These are phyloP conservation scores for Conus canariensis DNA, from an alignment of 2,888 invertebrate genomes.

Conservation along the genomic window DNA sequence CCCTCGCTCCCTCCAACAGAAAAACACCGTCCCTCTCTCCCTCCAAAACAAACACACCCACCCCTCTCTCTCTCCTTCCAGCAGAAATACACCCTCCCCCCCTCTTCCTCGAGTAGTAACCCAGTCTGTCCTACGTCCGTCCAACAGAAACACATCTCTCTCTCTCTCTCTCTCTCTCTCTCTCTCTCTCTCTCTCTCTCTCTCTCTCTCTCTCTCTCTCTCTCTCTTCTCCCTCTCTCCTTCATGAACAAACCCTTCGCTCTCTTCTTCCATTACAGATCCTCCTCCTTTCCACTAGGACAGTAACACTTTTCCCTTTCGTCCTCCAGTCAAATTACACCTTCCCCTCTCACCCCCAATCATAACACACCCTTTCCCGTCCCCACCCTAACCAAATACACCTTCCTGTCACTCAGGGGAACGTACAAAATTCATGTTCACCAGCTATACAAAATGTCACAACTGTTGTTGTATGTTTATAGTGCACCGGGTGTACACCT, in stretches of 20 bases:
- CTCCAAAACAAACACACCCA: neutral
- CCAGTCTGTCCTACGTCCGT: neutral
- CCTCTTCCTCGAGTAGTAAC: neutral
- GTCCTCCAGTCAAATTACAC: neutral
- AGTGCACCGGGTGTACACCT: no score
- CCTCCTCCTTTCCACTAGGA: neutral
- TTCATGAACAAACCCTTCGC: neutral
- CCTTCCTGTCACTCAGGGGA: neutral
- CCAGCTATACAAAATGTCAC: no score
- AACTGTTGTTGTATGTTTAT: no score
- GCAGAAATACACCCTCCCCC: neutral
- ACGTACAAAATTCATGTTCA: no score
- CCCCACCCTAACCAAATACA: no score
- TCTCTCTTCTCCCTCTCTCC: neutral
- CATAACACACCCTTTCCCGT: neutral
- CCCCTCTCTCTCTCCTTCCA: neutral
- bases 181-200: neutral
- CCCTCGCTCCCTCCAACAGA: no score
- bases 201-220: neutral
- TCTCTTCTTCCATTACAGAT: neutral
- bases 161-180: neutral
- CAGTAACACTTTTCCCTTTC: neutral
- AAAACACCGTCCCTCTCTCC: no score
- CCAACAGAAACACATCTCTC: neutral
- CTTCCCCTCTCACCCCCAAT: no score